phyloP scores from a whole-genome alignment of 2,888 invertebrate genomes.

The Thecocarcelia acutangulata region DNA sequence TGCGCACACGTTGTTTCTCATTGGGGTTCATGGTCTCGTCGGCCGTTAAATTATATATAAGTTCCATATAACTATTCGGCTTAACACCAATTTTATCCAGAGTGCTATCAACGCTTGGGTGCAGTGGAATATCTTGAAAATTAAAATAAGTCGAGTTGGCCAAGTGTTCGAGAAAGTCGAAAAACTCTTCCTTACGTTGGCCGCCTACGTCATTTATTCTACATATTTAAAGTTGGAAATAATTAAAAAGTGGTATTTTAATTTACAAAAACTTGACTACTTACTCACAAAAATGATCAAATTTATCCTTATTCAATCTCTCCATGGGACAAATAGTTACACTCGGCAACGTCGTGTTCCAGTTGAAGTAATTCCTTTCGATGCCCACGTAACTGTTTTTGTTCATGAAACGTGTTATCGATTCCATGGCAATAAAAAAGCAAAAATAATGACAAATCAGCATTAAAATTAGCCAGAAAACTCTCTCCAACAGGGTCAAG shows the following conservation, averaged over 20 bases:
- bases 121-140: slow-evolving; percentile 75
- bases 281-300: slow-evolving; percentile 76
- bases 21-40: slow-evolving; percentile 71
- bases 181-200: slow-evolving; percentile 67
- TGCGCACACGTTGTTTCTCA: slow-evolving; percentile 53
- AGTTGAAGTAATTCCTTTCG: slow-evolving; percentile 79
- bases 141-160: slow-evolving; percentile 80
- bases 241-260: neutral
- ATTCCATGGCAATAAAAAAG: slow-evolving; percentile 76
- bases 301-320: slow-evolving; percentile 73
- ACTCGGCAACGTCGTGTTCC: slow-evolving; percentile 79
- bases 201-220: slow-evolving; percentile 62
- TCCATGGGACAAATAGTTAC: slow-evolving; percentile 80
- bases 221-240: neutral
- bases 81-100: slow-evolving; percentile 73
- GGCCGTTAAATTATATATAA: slow-evolving; percentile 79
- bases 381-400: slow-evolving; percentile 80
- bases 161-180: slow-evolving; percentile 78
- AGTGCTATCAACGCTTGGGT: slow-evolving; percentile 72
- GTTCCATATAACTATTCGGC: slow-evolving; percentile 78
- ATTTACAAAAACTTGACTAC: neutral
- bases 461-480: slow-evolving; percentile 77
- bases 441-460: slow-evolving; percentile 74
- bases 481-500: slow-evolving; percentile 75
- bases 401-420: slow-evolving; percentile 76